Conservation (phyloP, 2,113 vertebrate species). For the Pontoporia blainvillei region DNA sequence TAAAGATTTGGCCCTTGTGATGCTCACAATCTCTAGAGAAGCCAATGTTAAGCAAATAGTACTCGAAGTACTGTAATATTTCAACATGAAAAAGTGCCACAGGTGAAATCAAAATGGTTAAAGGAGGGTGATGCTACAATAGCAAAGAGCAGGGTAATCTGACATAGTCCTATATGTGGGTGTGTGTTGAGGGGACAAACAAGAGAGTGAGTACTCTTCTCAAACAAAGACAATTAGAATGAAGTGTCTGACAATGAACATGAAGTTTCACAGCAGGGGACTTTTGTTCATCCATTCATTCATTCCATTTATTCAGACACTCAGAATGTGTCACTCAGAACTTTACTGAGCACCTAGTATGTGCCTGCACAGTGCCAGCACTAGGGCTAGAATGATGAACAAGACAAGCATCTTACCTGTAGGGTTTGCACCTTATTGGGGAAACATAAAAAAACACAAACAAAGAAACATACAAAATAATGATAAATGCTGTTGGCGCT, state of each 20-base stretch:
- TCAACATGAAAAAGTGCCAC: background rate
- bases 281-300: background rate
- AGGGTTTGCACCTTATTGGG: background rate
- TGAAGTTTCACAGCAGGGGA: background rate
- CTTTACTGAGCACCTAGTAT: background rate
- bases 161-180: fast-evolving
- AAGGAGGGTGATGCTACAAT: background rate
- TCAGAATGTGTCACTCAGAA: background rate
- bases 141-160: background rate
- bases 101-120: background rate
- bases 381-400: background rate
- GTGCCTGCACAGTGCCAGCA: background rate
- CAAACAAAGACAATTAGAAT: background rate
- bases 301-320: background rate
- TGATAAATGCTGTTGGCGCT: background rate
- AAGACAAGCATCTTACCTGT: background rate
- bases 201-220: background rate
- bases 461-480: background rate
- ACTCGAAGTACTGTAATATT: background rate
- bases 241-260: too few relatives aligned
- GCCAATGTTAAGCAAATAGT: background rate
- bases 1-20: background rate
- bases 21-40: background rate
- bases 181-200: too few relatives aligned
- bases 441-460: background rate